phyloP scores from a whole-genome alignment of 2,888 invertebrate species.

The Anticlea derivata region DNA sequence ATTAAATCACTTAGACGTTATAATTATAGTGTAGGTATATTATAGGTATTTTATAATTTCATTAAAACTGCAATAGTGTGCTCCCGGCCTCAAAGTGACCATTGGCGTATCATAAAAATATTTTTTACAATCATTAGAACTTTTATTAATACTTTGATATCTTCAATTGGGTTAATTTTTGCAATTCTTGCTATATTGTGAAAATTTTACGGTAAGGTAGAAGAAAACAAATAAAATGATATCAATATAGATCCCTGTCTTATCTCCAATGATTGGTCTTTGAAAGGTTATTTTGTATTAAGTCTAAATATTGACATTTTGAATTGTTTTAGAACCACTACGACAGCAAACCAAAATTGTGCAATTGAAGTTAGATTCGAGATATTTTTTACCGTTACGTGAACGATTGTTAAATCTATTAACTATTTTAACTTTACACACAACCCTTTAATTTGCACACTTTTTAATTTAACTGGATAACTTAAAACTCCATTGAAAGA shows the following conservation, averaged over 20 bases:
- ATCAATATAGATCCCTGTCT: constrained; percentile 77
- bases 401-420: constrained; percentile 75
- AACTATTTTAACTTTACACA: constrained; percentile 83
- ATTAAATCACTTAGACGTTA: constrained; percentile 72
- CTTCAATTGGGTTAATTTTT: constrained; percentile 59
- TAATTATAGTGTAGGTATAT: constrained; percentile 60
- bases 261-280: constrained; percentile 79
- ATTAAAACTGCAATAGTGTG: constrained; percentile 65
- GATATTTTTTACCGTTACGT: constrained; percentile 61
- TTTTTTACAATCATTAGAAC: constrained; percentile 66
- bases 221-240: constrained; percentile 57
- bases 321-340: constrained; percentile 52
- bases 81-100: constrained; percentile 48
- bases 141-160: constrained; percentile 37
- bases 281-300: constrained; percentile 75
- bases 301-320: constrained; percentile 65
- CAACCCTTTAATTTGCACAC: constrained; percentile 84
- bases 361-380: constrained; percentile 48
- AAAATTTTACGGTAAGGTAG: constrained; percentile 53
- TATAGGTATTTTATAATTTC: constrained; percentile 59
- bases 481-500: constrained; percentile 56
- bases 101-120: constrained; percentile 59
- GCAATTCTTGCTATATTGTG: constrained; percentile 44
- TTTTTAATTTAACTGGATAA: constrained; percentile 70
- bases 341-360: constrained; percentile 47